Conservation (phyloP, 2,113 vertebrate genomes). For the Donacobius atricapilla region DNA sequence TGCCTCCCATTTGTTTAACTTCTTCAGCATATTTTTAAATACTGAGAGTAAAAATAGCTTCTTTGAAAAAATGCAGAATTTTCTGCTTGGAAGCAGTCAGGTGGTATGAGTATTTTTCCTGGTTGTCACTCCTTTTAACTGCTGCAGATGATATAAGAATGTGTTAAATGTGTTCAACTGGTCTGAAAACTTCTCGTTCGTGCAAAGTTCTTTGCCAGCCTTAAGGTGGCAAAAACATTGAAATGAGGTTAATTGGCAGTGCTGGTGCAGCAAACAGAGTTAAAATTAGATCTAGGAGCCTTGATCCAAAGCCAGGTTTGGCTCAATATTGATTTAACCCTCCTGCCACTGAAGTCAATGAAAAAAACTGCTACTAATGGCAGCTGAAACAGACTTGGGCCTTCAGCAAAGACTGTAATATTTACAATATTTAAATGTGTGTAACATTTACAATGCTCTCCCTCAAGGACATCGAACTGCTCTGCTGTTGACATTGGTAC, state of each 20-base stretch:
- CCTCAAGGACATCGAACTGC: not conserved
- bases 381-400: not conserved
- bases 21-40: conserved; percentile 31
- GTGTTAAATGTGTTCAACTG: not conserved
- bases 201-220: not conserved
- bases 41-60: conserved; percentile 16
- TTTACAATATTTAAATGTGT: not conserved
- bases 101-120: not conserved
- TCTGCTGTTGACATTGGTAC: not conserved
- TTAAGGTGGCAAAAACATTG: not conserved
- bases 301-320: not conserved
- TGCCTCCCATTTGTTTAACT: conserved; percentile 10
- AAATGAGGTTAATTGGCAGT: not conserved
- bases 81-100: conserved; percentile 12
- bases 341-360: not conserved
- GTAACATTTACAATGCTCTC: not conserved
- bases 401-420: not conserved
- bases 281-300: not conserved
- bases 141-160: not conserved
- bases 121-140: not conserved
- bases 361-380: not conserved
- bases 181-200: not conserved
- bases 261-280: not conserved
- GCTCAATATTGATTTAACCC: not conserved
- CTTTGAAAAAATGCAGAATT: not conserved